These are phyloP conservation scores for Spialia ferax DNA, from an alignment of 2,888 invertebrate species.

Conservation along the genomic window DNA sequence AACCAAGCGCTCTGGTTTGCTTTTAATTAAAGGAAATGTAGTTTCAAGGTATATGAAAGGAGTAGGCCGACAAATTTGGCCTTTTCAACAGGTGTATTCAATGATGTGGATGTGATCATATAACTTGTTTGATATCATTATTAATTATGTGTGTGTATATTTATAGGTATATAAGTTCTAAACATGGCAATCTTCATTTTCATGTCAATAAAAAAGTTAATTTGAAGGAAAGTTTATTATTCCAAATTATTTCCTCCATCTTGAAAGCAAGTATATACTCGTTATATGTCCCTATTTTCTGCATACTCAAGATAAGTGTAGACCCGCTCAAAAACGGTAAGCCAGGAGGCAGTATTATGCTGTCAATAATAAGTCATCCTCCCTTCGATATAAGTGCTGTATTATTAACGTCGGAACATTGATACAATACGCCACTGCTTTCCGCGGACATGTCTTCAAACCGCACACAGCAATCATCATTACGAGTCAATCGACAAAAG, in stretches of 20 bases:
- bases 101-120: background rate
- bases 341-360: slow-evolving; percentile 64
- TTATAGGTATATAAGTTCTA: background rate
- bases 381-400: slow-evolving; percentile 63
- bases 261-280: background rate
- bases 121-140: background rate
- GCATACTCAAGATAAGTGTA: slow-evolving; percentile 53
- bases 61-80: slow-evolving; percentile 10
- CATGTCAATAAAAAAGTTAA: background rate
- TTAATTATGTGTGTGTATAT: background rate
- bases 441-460: slow-evolving; percentile 67
- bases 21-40: slow-evolving; percentile 78
- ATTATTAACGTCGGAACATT: slow-evolving; percentile 74
- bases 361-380: slow-evolving; percentile 70
- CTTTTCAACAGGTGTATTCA: background rate
- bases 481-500: slow-evolving; percentile 65
- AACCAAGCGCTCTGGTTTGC: slow-evolving; percentile 67
- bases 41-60: slow-evolving; percentile 38
- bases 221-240: background rate
- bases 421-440: slow-evolving; percentile 66
- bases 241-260: background rate
- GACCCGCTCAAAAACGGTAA: slow-evolving; percentile 47
- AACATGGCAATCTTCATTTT: background rate
- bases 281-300: background rate
- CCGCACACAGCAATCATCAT: slow-evolving; percentile 72